Conservation (phyloP, 2,113 vertebrate species). For the Acanthisitta chloris region DNA sequence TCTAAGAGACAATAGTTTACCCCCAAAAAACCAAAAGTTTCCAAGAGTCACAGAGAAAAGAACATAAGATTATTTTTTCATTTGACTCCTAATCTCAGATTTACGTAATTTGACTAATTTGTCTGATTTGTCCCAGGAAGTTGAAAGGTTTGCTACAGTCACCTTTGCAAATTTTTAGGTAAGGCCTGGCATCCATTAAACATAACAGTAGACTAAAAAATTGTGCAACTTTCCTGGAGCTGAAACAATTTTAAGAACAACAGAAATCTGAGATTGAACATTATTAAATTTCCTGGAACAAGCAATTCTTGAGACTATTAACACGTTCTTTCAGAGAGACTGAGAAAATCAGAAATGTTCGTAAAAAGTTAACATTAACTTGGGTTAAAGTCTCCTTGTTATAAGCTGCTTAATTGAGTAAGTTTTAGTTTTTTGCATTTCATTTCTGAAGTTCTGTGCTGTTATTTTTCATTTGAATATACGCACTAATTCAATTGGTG, state of each 20-base stretch:
- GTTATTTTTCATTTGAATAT: not conserved
- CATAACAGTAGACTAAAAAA: not conserved
- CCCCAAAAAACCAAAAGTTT: not conserved
- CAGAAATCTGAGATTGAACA: not conserved
- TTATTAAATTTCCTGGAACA: not conserved
- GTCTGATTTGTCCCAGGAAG: not conserved
- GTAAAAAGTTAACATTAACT: not conserved
- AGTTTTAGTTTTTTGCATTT: not conserved
- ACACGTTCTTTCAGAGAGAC: rapidly evolving
- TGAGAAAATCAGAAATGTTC: not conserved
- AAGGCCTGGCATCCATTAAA: not conserved
- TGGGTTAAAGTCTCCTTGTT: not conserved
- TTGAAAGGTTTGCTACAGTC: not conserved
- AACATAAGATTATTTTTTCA: not conserved
- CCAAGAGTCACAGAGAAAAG: not conserved
- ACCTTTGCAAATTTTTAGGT: not conserved
- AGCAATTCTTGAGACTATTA: not conserved
- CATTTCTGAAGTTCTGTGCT: not conserved
- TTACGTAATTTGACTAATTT: not conserved
- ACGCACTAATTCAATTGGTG: not conserved
- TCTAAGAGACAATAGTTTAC: not conserved
- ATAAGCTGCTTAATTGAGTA: not conserved
- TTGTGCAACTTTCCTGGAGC: not conserved
- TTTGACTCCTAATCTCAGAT: not conserved
- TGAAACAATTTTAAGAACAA: not conserved